Base-by-base conservation (phyloP, 2,797 vertebrate genomes). In the Distichodus sexfasciatus region DNA sequence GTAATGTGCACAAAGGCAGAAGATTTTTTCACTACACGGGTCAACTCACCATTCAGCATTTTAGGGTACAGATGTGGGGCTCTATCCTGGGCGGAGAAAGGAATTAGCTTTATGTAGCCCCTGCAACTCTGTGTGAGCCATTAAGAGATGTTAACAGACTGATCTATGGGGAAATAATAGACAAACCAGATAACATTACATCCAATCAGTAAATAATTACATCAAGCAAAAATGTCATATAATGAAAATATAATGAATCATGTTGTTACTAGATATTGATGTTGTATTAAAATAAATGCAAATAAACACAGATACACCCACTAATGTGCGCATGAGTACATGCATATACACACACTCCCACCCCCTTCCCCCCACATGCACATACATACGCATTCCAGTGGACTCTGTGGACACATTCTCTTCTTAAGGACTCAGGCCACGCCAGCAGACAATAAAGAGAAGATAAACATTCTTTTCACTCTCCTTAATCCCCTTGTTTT, bases 151-250 rank as follows among this genome's bases (percentile, higher is more conserved):
- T 28, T 55, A 64, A 58, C 47, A 76, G 66, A 63, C 71, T 60
- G 67, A 43, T 33, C 63, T 68, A 58, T 57, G 33, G 71, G 36
- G 31, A 50, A 74, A 74, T 71, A 70, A 71, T 65, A 64, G 68
- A 74, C 60, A 36, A 60, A 62, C 43, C 69, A 79, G 71, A 79
- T 76, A 71, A 74, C 63, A 61, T 72, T 84, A 74, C 78, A 86
- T 86, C 86, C 87, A 89, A 86, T 90, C 89, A 88, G 79, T 41
- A 17, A 75, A 78, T 90, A 90, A 90, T 89, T 87, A 81, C 87
- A 90, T 90, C 87, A 89, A 82, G 28, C 3, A 43, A 73, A 66
- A 72, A 36, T 71, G 38, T 54, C 73, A 87, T 87, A 88, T 87
- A 90, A 88, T 50, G 72, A 51, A 29, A 65, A 68, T 61, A 74